Base-by-base conservation (phyloP, 2,113 vertebrate species). In the Talpa occidentalis region DNA sequence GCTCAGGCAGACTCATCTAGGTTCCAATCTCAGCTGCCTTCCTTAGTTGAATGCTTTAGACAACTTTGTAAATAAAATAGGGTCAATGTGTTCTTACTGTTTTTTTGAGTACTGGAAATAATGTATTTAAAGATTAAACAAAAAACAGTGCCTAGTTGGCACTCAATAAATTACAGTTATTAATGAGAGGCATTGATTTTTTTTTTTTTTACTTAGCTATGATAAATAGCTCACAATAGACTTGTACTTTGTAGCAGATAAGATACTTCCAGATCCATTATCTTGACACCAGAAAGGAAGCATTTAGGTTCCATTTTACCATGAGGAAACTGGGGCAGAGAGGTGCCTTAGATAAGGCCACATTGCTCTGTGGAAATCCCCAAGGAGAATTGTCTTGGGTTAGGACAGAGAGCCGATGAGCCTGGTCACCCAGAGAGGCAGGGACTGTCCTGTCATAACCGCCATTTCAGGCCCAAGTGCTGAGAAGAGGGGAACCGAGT, bases 121-220 rank as follows among this genome's bases (percentile, higher is more conserved):
- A 80, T 69, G 35, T 42, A 59, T 80, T 81, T 89, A 91, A 73
- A 35, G 11, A 66, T 40, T 91, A 83, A 89, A n/a, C 6, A 76
- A 78, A 74, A 54, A 44, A 73, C 24, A 59, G 64, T 52, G 86
- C 49, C 74, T 83, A 42, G 56, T 30, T 91, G 95, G 35, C 44
- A 76, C 74, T 93, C 74, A 86, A 82, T 70, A 88, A 89, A 95
- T 62, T 70, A 76, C 82, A 70, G 60, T 82, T 90, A 49, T 96
- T 95, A 94, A 95, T 59, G 67, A 93, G 35, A 94, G 35, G 60
- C 83, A 93, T 72, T 90, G 77, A 64, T 94, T 12, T 32, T 77
- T 26, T 32, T 77, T 26, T 76, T 70, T 69, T 88, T 80, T 16
- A 30, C 47, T 74, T 88, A 80, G 67, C 66, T 90, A 35, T 35